Conservation (phyloP, 2,113 vertebrate species). For the Crocuta crocuta region DNA sequence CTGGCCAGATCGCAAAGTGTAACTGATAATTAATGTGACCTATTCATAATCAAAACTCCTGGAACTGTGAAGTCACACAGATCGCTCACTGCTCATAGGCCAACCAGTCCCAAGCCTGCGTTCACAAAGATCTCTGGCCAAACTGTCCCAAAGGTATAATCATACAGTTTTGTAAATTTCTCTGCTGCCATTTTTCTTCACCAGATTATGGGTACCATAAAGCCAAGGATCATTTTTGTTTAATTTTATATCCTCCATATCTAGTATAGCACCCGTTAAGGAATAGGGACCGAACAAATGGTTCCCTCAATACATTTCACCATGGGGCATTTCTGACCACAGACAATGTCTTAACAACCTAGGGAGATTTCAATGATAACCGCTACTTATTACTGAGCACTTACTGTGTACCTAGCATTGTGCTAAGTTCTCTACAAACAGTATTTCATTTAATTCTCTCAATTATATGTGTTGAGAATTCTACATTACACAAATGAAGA, state of each 20-base stretch:
- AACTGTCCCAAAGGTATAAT: background rate
- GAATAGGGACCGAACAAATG: background rate
- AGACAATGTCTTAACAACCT: background rate
- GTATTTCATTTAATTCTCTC: background rate
- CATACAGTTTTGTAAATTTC: background rate
- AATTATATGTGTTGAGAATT: background rate
- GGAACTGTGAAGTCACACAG: background rate
- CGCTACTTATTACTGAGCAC: background rate
- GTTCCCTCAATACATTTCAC: background rate
- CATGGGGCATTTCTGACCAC: background rate
- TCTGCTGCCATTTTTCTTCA: background rate
- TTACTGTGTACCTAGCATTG: background rate
- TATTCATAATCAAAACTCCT: constrained; percentile 24
- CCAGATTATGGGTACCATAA: background rate
- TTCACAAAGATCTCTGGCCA: background rate
- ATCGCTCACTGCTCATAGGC: background rate
- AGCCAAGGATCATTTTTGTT: background rate
- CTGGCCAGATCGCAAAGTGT: background rate
- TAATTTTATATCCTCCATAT: background rate
- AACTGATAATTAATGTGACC: background rate
- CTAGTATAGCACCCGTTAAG: background rate
- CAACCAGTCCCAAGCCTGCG: background rate
- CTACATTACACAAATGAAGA: background rate
- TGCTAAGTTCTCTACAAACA: background rate
- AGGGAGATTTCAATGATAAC: background rate